A percentile compares a stretch with the other conserved stretches of the same genome.
Conservation (phyloP, 2,797 vertebrate species). For the Epinephelus coioides region DNA sequence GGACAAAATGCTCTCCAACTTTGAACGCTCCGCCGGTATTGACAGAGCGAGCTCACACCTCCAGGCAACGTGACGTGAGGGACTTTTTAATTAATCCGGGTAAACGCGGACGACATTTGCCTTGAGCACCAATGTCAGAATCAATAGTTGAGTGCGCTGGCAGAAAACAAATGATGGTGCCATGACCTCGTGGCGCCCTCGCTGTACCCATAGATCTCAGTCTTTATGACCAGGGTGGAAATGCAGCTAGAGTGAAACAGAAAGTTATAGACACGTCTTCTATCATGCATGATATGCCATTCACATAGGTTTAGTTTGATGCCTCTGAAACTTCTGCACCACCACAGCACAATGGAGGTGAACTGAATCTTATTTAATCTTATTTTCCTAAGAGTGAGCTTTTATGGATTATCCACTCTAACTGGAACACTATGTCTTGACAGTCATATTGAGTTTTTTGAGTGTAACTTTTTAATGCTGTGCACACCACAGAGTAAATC, state of each 20-base stretch:
- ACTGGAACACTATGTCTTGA: neutral
- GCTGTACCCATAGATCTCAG: conserved; percentile 27
- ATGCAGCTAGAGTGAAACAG: conserved; percentile 17
- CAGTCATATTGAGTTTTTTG: neutral
- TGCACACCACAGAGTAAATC: conserved; percentile 9
- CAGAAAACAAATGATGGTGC: conserved; percentile 76
- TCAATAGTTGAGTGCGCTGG: conserved; percentile 75
- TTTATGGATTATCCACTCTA: too few relatives aligned
- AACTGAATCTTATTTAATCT: neutral
- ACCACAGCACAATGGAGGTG: neutral
- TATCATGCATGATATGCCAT: neutral
- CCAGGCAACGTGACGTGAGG: conserved; percentile 56
- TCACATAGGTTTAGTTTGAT: neutral
- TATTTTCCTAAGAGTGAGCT: too few relatives aligned
- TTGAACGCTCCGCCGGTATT: conserved; percentile 44
- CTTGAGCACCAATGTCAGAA: conserved; percentile 76
- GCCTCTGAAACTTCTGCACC: neutral
- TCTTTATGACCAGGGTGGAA: conserved; percentile 37
- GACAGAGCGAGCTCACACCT: conserved; percentile 61
- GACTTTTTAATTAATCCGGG: conserved; percentile 84
- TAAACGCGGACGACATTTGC: conserved; percentile 82
- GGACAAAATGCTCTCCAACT: conserved; percentile 26
- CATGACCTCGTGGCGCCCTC: conserved; percentile 60
- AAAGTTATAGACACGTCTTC: neutral
- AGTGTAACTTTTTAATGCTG: neutral